These are phyloP conservation scores for Eucidaris tribuloides DNA, from an alignment of 35 echinoderm and acorn worm genomes.

Conservation along the genomic window DNA sequence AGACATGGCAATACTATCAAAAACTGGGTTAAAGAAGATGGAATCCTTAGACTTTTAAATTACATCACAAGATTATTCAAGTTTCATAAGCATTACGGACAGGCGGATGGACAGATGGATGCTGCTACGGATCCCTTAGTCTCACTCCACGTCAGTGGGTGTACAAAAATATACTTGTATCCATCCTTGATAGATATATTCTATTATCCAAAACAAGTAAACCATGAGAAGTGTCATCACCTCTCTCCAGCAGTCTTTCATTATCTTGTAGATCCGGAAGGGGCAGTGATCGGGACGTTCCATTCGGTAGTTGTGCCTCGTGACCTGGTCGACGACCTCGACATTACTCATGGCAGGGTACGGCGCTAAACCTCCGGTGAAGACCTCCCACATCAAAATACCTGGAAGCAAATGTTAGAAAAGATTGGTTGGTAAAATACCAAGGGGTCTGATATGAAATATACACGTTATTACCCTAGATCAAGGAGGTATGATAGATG, in stretches of 20 bases:
- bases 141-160: background rate
- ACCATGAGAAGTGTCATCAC: slow-evolving; percentile 52
- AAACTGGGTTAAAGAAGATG: too few species aligned
- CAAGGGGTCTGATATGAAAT: too few species aligned
- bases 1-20: too few species aligned
- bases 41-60: too few species aligned
- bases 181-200: background rate
- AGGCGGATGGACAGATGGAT: too few species aligned
- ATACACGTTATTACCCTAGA: too few species aligned
- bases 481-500: too few species aligned
- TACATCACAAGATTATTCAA: too few species aligned
- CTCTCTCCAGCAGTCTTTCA: slow-evolving; percentile 91
- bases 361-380: slow-evolving; percentile 81
- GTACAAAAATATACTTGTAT: background rate
- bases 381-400: slow-evolving; percentile 98
- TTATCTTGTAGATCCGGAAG: slow-evolving; percentile 67
- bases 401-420: too few species aligned
- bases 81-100: too few species aligned
- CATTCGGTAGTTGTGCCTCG: slow-evolving; percentile 76
- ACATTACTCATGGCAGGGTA: slow-evolving; percentile 98
- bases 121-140: background rate
- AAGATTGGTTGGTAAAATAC: too few species aligned
- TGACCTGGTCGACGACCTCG: slow-evolving; percentile 92
- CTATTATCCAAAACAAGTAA: background rate
- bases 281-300: slow-evolving; percentile 81